A percentile compares a stretch with the other conserved stretches of the same genome.
phyloP scores from a whole-genome alignment of 2,113 vertebrate genomes.

The Catharus minimus region DNA sequence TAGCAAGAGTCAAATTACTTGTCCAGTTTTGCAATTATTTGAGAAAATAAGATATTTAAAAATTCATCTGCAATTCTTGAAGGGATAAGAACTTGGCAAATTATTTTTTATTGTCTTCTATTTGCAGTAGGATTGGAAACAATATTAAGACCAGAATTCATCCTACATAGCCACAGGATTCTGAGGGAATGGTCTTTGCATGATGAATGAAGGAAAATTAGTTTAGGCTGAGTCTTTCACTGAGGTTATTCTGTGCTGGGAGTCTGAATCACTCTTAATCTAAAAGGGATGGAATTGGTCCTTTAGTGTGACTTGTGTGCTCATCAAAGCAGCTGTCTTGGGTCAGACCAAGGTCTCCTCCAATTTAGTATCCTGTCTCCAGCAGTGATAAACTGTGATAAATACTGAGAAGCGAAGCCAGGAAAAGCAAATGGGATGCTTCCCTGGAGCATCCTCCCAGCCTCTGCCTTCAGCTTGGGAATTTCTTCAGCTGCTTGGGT shows the following conservation, averaged over 20 bases:
- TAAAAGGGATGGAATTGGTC: background rate
- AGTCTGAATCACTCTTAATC: background rate
- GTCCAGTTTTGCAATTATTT: background rate
- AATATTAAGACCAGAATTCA: background rate
- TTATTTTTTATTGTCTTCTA: background rate
- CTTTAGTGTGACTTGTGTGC: background rate
- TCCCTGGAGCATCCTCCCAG: background rate
- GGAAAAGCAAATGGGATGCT: slow-evolving; percentile 23
- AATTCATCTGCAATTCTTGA: background rate
- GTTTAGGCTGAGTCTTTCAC: rapidly evolving
- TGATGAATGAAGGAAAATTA: background rate
- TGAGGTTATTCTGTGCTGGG: background rate
- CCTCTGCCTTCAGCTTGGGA: background rate
- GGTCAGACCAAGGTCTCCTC: background rate
- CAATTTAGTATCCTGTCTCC: slow-evolving; percentile 3
- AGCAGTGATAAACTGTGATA: background rate
- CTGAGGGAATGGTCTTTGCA: background rate
- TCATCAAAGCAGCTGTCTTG: background rate
- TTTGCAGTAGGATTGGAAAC: background rate
- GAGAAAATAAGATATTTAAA: background rate
- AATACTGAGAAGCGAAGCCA: background rate
- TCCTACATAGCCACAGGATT: background rate
- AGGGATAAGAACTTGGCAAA: background rate
- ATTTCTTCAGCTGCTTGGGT: background rate
- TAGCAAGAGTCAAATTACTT: background rate